Evolutionary conservation across 2,888 invertebrate species (phyloP).

Genomic region (Ophion ventricosus): DNA sequence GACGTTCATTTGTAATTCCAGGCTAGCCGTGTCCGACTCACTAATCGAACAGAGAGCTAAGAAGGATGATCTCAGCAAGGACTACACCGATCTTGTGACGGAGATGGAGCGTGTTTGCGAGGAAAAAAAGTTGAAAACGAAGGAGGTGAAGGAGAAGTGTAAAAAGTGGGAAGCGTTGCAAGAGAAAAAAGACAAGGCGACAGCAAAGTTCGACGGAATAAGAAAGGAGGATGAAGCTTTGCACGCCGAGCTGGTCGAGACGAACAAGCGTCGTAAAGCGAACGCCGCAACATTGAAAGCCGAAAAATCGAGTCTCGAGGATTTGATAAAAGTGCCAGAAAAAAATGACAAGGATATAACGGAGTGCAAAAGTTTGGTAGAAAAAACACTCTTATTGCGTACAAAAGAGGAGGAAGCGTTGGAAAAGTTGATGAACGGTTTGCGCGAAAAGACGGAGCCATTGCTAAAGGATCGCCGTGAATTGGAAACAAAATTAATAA

Average conservation of each 20-base stretch:
- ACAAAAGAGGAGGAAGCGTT: conserved; percentile 84
- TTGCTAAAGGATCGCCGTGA: conserved; percentile 89
- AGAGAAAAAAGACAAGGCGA: conserved; percentile 86
- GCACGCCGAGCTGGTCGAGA: conserved; percentile 88
- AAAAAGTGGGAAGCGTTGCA: conserved; percentile 85
- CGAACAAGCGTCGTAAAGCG: conserved; percentile 90
- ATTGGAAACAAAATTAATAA: conserved; percentile 88
- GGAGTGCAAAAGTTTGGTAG: conserved; percentile 86
- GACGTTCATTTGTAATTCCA: conserved; percentile 47
- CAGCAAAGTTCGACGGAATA: conserved; percentile 83
- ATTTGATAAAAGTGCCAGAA: conserved; percentile 88
- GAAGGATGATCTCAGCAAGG: conserved; percentile 74
- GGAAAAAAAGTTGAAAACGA: conserved; percentile 86
- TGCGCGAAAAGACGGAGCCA: conserved; percentile 86
- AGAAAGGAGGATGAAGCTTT: conserved; percentile 84
- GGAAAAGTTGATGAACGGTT: conserved; percentile 83
- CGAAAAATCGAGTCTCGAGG: conserved; percentile 88
- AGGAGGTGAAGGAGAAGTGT: conserved; percentile 83
- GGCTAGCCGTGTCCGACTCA: conserved; percentile 70
- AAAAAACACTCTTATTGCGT: conserved; percentile 84
- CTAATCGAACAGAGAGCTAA: conserved; percentile 71
- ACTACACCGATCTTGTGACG: conserved; percentile 78
- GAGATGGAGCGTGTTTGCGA: conserved; percentile 84
- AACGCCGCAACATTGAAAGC: conserved; percentile 87
- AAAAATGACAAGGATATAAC: conserved; percentile 89